Base-by-base conservation (phyloP, 2,888 invertebrate genomes). In the Caenorhabditis sp. region DNA sequence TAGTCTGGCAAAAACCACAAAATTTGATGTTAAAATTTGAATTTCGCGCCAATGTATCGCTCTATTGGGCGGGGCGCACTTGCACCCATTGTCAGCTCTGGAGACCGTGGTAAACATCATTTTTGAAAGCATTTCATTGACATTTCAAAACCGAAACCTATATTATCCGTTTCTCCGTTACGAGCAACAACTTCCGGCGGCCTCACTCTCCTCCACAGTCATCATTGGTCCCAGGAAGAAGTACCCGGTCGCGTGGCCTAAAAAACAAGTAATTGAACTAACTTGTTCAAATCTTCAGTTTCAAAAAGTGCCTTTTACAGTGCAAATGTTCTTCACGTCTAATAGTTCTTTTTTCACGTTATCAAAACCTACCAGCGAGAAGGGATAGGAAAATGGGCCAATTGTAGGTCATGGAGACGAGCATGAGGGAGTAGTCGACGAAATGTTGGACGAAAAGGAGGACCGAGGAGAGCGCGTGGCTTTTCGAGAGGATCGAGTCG, bases 171-270 rank as follows among this genome's bases (percentile, higher is more conserved):
- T n/a, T n/a, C n/a, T n/a, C n/a, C n/a, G n/a, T 50, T 35, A 68
- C 24, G 68, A 68, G 37, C 68, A 68, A 37, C 68, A 68, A 59
- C 58, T 59, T 41, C 68, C 68, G 43, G 52, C 58, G 0, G 59
- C 68, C n/a, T 68, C 68, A 43, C 58, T 59, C n/a, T 68, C 68
- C 45, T 68, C 68, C 13, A 68, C 50, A 4, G 68, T 68, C 68
- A 59, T 68, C 58, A 68, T 24, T 15, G 68, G 68, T 24, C 68
- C 68, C n/a, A 68, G 58, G 46, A 68, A 59, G 41, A 68, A 68
- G 26, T 68, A 68, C n/a, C 58, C 68, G n/a, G 68, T 59, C 3
- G 68, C 50, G 7, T 68, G 68, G 2, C 68, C 68, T 68, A 27
- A 26, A 53, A 53, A n/a, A n/a, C n/a, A n/a, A n/a, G n/a, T n/a